Conservation (phyloP, 2,888 invertebrate species). For the Philereme transversata region DNA sequence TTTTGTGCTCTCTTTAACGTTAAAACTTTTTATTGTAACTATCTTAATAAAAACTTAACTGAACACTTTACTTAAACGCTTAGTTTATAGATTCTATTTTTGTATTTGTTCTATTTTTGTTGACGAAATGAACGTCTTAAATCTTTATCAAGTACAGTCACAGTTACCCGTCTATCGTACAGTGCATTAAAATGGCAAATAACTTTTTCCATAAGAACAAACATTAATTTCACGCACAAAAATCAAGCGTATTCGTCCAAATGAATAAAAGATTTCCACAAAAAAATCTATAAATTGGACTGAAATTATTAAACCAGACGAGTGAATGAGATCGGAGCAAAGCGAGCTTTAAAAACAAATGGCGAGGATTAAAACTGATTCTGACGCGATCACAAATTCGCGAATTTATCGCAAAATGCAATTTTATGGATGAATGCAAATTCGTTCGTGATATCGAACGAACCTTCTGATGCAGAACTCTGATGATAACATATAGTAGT, state of each 20-base stretch:
- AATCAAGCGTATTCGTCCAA: conserved; percentile 1
- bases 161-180: not conserved
- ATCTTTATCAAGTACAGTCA: too few species aligned
- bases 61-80: too few species aligned
- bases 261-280: conserved; percentile 34
- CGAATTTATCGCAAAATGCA: conserved; percentile 23
- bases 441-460: not conserved
- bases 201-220: not conserved
- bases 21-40: too few species aligned
- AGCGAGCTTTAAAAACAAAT: conserved; percentile 4
- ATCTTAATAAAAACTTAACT: too few species aligned
- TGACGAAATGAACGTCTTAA: too few species aligned
- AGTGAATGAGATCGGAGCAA: conserved; percentile 31
- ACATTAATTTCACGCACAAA: not conserved
- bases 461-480: too few species aligned
- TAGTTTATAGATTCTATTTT: too few species aligned
- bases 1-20: too few species aligned
- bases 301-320: conserved; percentile 43
- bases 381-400: conserved; percentile 28
- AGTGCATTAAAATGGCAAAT: not conserved
- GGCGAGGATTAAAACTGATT: conserved; percentile 22
- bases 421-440: conserved; percentile 26
- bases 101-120: too few species aligned
- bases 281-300: conserved; percentile 43
- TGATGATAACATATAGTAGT: too few species aligned